phyloP scores from a whole-genome alignment of 2,797 vertebrate genomes.

The Mormyrus hasselquistii region DNA sequence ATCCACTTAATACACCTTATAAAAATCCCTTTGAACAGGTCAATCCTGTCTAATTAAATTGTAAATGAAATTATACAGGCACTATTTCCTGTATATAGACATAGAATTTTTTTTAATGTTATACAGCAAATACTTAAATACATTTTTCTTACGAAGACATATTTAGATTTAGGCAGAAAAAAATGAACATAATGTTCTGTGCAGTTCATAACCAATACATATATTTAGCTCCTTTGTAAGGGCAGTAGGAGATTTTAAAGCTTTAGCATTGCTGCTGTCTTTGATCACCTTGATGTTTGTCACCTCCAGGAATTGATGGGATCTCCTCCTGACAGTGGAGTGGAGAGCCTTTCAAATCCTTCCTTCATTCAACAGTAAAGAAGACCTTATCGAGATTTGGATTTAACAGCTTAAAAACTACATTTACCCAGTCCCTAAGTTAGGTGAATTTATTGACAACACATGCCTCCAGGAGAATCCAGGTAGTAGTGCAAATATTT shows the following conservation, averaged over 20 bases:
- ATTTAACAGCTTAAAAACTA: slow-evolving; percentile 1
- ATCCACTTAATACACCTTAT: neutral
- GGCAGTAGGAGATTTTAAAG: neutral
- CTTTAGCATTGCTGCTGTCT: neutral
- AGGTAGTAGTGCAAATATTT: slow-evolving; percentile 2
- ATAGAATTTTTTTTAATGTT: neutral
- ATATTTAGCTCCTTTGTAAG: neutral
- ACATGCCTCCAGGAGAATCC: neutral
- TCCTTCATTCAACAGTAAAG: neutral
- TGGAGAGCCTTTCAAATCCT: neutral
- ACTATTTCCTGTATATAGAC: neutral
- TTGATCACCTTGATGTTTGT: neutral
- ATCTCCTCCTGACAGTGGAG: neutral
- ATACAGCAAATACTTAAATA: neutral
- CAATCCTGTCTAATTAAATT: neutral
- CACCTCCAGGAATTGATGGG: neutral
- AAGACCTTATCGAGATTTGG: neutral
- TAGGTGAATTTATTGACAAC: neutral
- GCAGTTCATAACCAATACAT: neutral
- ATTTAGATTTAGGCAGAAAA: neutral
- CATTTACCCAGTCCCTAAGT: neutral
- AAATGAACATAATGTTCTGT: neutral
- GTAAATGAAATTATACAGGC: neutral
- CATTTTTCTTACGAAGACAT: neutral
- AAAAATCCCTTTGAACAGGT: neutral